Conservation (phyloP, 2,888 invertebrate species). For the Melinopterus prodromus region DNA sequence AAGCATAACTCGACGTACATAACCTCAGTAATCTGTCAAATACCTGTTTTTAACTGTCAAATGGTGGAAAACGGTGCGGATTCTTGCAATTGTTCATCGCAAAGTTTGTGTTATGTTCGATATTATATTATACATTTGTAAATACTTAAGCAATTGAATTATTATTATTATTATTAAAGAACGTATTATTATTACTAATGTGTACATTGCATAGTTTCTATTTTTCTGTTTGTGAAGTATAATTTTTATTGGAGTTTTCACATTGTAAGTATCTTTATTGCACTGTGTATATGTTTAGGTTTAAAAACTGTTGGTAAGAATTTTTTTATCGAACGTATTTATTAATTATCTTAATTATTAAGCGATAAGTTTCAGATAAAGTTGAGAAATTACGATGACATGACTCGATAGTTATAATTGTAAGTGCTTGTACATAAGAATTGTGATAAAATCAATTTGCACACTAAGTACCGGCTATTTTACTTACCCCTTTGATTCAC, state of each 20-base stretch:
- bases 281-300: neutral
- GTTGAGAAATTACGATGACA: neutral
- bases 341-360: neutral
- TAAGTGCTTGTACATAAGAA: slow-evolving; percentile 61
- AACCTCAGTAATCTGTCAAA: neutral
- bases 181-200: neutral
- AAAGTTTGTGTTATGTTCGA: neutral
- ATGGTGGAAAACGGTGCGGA: neutral
- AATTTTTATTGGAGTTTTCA: neutral
- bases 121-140: neutral
- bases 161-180: neutral
- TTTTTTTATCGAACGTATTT: neutral
- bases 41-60: neutral
- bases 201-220: neutral
- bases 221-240: neutral
- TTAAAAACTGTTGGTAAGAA: neutral
- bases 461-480: slow-evolving; percentile 48
- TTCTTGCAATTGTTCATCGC: neutral
- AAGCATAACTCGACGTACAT: neutral
- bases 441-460: slow-evolving; percentile 62
- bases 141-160: neutral
- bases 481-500: neutral
- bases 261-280: neutral
- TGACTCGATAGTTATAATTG: slow-evolving; percentile 39
- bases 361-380: neutral